phyloP scores from a whole-genome alignment of 2,888 invertebrate species.

The Lycophotia porphyrea region DNA sequence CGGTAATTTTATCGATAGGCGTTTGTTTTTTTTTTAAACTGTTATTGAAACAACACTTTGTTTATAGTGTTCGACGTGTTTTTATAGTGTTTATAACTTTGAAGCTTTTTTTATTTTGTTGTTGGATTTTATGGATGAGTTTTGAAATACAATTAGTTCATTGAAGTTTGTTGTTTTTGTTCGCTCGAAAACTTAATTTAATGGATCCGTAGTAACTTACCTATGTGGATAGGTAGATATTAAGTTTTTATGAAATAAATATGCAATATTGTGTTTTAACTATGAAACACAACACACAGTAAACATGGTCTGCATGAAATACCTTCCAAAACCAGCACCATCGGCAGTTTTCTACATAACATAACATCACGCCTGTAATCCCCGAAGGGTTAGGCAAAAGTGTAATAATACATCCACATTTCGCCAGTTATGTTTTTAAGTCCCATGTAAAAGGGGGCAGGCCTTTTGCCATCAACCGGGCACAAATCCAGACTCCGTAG shows the following conservation, averaged over 20 bases:
- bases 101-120: not conserved
- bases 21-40: constrained; percentile 18
- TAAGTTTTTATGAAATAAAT: not conserved
- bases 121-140: not conserved
- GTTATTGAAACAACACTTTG: not conserved
- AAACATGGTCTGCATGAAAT: not conserved
- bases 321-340: not conserved
- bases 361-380: too few relatives aligned
- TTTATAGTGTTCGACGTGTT: not conserved
- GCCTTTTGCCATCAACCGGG: too few relatives aligned
- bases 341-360: too few relatives aligned
- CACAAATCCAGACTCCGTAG: too few relatives aligned
- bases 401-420: too few relatives aligned
- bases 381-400: too few relatives aligned
- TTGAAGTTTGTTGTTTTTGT: not conserved
- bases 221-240: too few relatives aligned
- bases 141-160: not conserved
- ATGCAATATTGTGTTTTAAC: not conserved
- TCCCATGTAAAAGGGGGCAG: too few relatives aligned
- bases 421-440: too few relatives aligned
- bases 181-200: not conserved
- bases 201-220: too few relatives aligned
- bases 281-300: not conserved
- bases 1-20: not conserved
- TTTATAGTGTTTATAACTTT: not conserved